phyloP scores from a whole-genome alignment of 2,888 invertebrate genomes.

The Ernsta delagoae region DNA sequence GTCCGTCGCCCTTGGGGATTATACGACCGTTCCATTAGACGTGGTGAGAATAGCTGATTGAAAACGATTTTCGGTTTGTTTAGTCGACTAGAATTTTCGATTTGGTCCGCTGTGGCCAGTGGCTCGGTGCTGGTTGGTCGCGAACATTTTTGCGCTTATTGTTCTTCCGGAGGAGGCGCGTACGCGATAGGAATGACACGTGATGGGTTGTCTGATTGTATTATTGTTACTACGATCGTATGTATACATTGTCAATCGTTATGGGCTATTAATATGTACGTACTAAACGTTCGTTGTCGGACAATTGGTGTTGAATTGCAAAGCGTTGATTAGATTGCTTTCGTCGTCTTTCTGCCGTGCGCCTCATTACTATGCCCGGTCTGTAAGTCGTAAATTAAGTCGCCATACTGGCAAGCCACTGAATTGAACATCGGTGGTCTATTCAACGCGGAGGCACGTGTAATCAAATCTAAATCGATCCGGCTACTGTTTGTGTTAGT shows the following conservation, averaged over 20 bases:
- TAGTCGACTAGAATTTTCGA: constrained; percentile 54
- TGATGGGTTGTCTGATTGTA: constrained; percentile 34
- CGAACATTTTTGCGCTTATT: constrained; percentile 42
- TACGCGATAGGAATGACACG: constrained; percentile 37
- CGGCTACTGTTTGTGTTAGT: constrained; percentile 39
- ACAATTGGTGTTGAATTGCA: constrained; percentile 57
- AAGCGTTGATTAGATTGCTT: constrained; percentile 58
- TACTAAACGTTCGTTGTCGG: constrained; percentile 42
- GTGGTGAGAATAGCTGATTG: constrained; percentile 71
- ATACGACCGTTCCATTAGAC: constrained; percentile 62
- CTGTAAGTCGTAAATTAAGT: constrained; percentile 64
- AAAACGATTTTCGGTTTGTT: constrained; percentile 69
- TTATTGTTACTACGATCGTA: constrained; percentile 4
- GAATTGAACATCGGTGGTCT: constrained; percentile 50
- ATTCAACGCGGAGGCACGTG: constrained; percentile 46
- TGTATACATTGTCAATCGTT: constrained; percentile 1
- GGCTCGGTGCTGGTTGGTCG: constrained; percentile 42
- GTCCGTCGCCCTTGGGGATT: constrained; percentile 77
- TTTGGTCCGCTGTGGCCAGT: constrained; percentile 40
- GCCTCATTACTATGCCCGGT: constrained; percentile 65
- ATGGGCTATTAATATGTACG: constrained; percentile 35
- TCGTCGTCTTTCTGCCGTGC: constrained; percentile 46
- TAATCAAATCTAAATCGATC: constrained; percentile 42
- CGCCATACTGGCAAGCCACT: constrained; percentile 47
- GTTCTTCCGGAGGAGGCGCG: constrained; percentile 42